These are phyloP conservation scores for Chrysolina americana DNA, from an alignment of 2,888 invertebrate species.

Conservation along the genomic window DNA sequence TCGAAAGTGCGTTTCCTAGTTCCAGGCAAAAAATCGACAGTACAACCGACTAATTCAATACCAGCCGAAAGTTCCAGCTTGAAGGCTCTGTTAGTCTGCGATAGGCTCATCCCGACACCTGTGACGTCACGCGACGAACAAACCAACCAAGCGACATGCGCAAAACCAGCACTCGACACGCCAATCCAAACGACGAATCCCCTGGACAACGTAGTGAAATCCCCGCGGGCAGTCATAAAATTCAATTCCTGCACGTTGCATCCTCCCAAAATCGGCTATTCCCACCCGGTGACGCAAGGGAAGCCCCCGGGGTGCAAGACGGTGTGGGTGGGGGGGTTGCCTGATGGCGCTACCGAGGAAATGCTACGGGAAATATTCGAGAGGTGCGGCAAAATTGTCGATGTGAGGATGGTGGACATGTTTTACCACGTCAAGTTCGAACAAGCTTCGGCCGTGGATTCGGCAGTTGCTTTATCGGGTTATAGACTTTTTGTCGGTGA, in stretches of 20 bases:
- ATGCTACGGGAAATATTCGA: conserved; percentile 17
- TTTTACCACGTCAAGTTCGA: neutral
- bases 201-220: no score
- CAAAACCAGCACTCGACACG: no score
- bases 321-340: conserved; percentile 1
- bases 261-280: neutral
- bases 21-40: no score
- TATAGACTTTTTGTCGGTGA: neutral
- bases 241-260: neutral
- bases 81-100: no score
- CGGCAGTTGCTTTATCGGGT: neutral
- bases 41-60: no score
- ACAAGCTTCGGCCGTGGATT: neutral
- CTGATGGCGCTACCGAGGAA: neutral
- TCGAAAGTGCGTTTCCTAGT: no score
- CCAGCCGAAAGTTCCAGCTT: no score
- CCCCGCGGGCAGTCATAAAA: neutral
- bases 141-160: no score
- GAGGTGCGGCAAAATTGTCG: conserved; percentile 8
- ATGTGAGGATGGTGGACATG: neutral
- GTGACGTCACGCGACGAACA: no score
- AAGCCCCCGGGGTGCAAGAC: conserved; percentile 15
- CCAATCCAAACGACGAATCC: no score
- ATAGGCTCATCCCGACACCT: no score
- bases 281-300: neutral